These are phyloP conservation scores for Drosophila vallismaia DNA, from an alignment of 2,888 invertebrate species.

Conservation along the genomic window DNA sequence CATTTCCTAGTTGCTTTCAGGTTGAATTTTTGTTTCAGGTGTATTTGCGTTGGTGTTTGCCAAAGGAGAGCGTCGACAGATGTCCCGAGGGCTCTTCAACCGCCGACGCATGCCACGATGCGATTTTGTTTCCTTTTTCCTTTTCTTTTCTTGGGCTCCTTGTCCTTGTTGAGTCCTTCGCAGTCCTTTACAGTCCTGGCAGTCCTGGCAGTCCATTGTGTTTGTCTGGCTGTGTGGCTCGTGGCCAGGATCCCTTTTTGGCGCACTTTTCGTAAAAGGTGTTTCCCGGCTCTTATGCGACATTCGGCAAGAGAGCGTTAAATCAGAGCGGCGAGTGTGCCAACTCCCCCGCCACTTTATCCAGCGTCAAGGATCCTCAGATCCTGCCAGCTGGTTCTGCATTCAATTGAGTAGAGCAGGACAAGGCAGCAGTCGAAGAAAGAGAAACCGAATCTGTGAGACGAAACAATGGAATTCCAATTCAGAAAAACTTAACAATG, in stretches of 20 bases:
- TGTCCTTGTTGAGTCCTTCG: slow-evolving; percentile 16
- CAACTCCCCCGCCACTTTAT: slow-evolving; percentile 16
- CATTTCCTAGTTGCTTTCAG: no score
- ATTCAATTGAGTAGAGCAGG: slow-evolving; percentile 26
- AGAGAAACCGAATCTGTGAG: slow-evolving; percentile 1
- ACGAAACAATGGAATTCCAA: neutral
- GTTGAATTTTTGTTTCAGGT: neutral
- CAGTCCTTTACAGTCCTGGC: slow-evolving; percentile 11
- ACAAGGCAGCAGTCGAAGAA: slow-evolving; percentile 6
- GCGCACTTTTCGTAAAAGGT: slow-evolving; percentile 62
- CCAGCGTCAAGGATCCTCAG: slow-evolving; percentile 8
- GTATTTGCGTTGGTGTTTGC: slow-evolving; percentile 38
- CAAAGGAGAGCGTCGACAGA: slow-evolving; percentile 58
- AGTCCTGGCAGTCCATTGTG: slow-evolving; percentile 9
- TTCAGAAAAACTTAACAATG: slow-evolving; percentile 38
- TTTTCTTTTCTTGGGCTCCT: slow-evolving; percentile 7
- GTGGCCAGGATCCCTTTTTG: slow-evolving; percentile 54
- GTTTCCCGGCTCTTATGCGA: slow-evolving; percentile 57
- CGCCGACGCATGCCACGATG: slow-evolving; percentile 45
- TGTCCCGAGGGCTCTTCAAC: slow-evolving; percentile 52
- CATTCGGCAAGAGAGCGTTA: slow-evolving; percentile 45
- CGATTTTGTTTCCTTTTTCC: slow-evolving; percentile 38
- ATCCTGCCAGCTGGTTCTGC: slow-evolving; percentile 24
- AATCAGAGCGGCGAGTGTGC: slow-evolving; percentile 55
- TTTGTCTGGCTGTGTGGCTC: slow-evolving; percentile 31